Percentiles rank a stretch among this genome's conserved stretches.
Conservation (phyloP, 30 jellyfish, hydroid and myxozoan genomes). For the Aurelia aurita complex sp. Pacific region DNA sequence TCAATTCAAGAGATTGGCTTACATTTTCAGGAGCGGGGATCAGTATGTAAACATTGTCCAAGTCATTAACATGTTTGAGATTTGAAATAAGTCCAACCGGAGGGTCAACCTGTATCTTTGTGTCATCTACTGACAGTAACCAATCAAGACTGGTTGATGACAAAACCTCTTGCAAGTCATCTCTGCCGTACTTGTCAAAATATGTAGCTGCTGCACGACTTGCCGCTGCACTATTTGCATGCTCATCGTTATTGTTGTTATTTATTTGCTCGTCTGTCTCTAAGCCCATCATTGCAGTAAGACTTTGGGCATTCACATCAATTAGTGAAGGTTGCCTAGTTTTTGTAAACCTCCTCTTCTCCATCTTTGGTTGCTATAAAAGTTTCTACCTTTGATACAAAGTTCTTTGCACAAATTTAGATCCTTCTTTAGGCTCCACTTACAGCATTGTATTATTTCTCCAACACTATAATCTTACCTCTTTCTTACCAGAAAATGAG, state of each 20-base stretch:
- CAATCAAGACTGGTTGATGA: slow-evolving; percentile 75
- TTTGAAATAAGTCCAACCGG: slow-evolving; percentile 50
- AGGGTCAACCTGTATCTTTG: slow-evolving; percentile 57
- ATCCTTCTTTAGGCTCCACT: no score
- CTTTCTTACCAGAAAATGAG: no score
- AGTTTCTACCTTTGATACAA: no score
- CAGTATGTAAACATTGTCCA: slow-evolving; percentile 18
- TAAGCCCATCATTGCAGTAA: slow-evolving; percentile 58
- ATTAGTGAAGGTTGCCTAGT: neutral
- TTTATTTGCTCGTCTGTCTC: slow-evolving; percentile 7
- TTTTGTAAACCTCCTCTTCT: neutral
- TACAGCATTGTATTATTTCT: no score
- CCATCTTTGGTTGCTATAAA: no score
- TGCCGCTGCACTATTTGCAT: slow-evolving; percentile 46
- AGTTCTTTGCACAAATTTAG: no score
- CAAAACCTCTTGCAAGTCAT: slow-evolving; percentile 57
- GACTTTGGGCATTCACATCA: slow-evolving; percentile 4
- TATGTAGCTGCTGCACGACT: slow-evolving; percentile 78
- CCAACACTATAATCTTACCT: no score
- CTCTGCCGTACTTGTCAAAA: slow-evolving; percentile 74
- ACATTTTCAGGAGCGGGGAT: slow-evolving; percentile 59
- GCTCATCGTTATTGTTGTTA: slow-evolving; percentile 37
- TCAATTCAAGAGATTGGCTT: slow-evolving; percentile 34
- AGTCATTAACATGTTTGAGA: slow-evolving; percentile 19
- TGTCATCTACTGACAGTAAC: slow-evolving; percentile 69